phyloP scores from a whole-genome alignment of 2,888 invertebrate genomes.

The Trilocha varians region DNA sequence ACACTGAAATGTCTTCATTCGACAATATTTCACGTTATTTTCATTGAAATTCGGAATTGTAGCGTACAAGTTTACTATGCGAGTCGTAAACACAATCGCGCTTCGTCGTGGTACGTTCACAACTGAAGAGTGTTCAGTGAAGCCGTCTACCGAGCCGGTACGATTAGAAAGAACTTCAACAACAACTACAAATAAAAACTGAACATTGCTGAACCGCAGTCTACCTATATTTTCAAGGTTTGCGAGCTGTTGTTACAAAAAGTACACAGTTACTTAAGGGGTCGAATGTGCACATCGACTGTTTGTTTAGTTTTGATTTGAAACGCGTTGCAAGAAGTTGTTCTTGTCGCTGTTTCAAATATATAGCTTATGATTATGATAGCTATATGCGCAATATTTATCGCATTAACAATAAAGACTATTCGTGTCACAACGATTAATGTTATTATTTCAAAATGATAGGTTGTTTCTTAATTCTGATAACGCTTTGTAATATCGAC shows the following conservation, averaged over 20 bases:
- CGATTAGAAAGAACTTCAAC: slow-evolving; percentile 50
- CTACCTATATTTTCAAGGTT: slow-evolving; percentile 30
- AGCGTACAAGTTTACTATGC: no score
- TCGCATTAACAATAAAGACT: no score
- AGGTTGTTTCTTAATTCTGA: no score
- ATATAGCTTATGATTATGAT: no score
- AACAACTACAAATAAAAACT: slow-evolving; percentile 45
- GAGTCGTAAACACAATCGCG: slow-evolving; percentile 26
- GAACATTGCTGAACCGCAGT: slow-evolving; percentile 20
- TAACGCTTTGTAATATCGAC: no score
- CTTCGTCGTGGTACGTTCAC: slow-evolving; percentile 36
- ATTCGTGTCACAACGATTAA: no score
- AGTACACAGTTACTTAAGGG: slow-evolving; percentile 10
- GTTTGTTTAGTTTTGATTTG: neutral
- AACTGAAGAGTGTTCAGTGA: slow-evolving; percentile 26
- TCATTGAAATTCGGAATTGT: neutral
- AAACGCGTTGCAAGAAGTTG: no score
- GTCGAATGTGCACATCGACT: slow-evolving; percentile 12
- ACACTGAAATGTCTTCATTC: neutral
- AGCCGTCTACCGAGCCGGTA: slow-evolving; percentile 14
- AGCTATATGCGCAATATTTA: no score
- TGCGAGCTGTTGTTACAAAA: slow-evolving; percentile 21
- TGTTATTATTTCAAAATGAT: no score
- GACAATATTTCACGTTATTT: neutral
- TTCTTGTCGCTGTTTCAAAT: no score